Evolutionary conservation across 2,888 invertebrate genomes (phyloP), one percentile per base, ranked within the genome.

Genomic region (Apoda limacodes): DNA sequence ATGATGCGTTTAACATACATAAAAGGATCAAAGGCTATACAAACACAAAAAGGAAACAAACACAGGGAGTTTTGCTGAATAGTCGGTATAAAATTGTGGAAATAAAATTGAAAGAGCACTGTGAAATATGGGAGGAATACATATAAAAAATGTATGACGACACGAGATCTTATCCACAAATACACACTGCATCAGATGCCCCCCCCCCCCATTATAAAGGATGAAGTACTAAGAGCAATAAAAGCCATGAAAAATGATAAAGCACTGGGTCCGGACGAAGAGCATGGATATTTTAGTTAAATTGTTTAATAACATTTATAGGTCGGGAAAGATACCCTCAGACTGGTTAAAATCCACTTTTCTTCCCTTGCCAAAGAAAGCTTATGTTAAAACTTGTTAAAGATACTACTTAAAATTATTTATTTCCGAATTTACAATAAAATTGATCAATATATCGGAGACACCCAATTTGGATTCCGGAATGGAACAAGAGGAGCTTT

Each of bases 11-110:
- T 27, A 7, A 17, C 11, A 17, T 27, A 6, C 27, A 27, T 6
- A 27, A 27, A 27, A 9, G 19, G 13, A n/a, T 27, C 12, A 27
- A 27, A 9, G 27, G 19, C 17, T 26, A 17, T 17, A 5, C 27
- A 2, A 20, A 10, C 6, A 3, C 15, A 9, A 25, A 14, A 4
- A 25, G 17, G 17, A 25, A 25, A 14, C 9, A 14, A 10, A 25
- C n/a, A 5, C 11, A 13, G 5, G 11, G 13, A 4, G 4, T 25
- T 2, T 5, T 25, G n/a, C 20, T 9, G 12, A 13, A 27, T 5
- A 12, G 20, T 13, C 7, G 12, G 7, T 7, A 20, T 20, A 27
- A 27, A 12, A 20, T 12, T 13, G 19, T 20, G 17, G n/a, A n/a
- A n/a, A 20, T 27, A 9, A 13, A 27, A 3, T 20, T 3, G 9